Evolutionary conservation across 2,888 invertebrate genomes (phyloP).

Genomic region (Athrips mouffetella): DNA sequence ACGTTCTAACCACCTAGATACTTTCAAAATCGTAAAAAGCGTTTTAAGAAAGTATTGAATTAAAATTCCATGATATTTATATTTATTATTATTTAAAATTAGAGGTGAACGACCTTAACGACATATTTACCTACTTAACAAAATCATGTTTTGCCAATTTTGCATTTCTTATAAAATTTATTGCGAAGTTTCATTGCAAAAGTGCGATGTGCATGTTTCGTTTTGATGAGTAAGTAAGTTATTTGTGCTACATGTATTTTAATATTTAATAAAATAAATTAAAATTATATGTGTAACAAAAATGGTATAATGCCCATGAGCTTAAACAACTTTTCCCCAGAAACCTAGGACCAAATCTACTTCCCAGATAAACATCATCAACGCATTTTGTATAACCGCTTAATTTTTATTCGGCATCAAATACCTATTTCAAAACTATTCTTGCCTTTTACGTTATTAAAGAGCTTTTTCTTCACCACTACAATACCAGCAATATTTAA

Average conservation of each 20-base stretch:
- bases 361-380: no score
- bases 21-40: no score
- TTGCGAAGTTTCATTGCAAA: constrained; percentile 30
- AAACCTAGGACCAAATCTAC: no score
- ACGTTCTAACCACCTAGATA: no score
- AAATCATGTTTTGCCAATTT: constrained; percentile 38
- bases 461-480: no score
- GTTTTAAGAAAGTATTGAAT: background rate
- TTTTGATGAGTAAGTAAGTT: constrained; percentile 1
- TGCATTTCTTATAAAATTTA: constrained; percentile 43
- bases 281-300: background rate
- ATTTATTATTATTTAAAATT: constrained; percentile 11
- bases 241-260: background rate
- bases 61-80: background rate
- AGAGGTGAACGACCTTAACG: constrained; percentile 49
- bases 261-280: background rate
- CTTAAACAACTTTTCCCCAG: no score
- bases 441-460: no score
- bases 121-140: constrained; percentile 58
- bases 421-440: no score
- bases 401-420: no score
- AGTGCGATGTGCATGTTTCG: constrained; percentile 12
- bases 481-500: no score
- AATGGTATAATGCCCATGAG: no score
- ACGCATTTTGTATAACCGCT: no score